Evolutionary conservation across 2,888 invertebrate species (phyloP), one percentile per base, ranked within the genome.

Genomic region (Anticlea derivata): DNA sequence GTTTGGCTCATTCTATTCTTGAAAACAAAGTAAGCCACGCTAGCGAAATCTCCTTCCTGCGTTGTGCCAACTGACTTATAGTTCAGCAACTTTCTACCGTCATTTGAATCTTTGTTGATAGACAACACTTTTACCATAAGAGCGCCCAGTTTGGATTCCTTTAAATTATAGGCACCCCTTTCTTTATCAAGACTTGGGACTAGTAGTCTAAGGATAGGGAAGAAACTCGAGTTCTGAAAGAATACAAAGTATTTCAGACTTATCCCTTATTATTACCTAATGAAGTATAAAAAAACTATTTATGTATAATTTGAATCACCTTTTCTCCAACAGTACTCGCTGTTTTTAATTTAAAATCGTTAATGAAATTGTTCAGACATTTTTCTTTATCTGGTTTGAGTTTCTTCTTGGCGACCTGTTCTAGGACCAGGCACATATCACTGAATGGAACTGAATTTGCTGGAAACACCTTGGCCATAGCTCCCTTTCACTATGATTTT

Each of bases 151-250:
- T 93, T 93, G 24, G 92, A 91, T 81, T 96, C 95, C 83, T 97
- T 96, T 54, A 98, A 90, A 11, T 97, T 96, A 81, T 97, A 97
- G 0, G 96, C 92, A 27, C 93, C 93, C 60, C 98, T 92, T 60
- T 95, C 94, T 59, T 94, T 93, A 70, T 98, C 98, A 23, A 93
- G 83, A 51, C 93, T 92, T 0, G 98, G 97, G 20, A 98, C 70
- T 6, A 98, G 79, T 23, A 98, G 88, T 58, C 98, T 92, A 63
- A 98, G 74, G 30, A 96, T 91, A 5, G 96, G 94, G 78, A 93
- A 97, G 52, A 95, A 91, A 51, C 92, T 93, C 27, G 83, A 82
- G 55, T 92, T 86, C 91, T 93, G 78, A 63, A 91, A 83, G 30
- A 27, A 35, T 11, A 56, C 10, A 38, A 24, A 24, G 8, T 10